phyloP scores from a whole-genome alignment of 2,797 vertebrate species.

The Ispidina lecontei region DNA sequence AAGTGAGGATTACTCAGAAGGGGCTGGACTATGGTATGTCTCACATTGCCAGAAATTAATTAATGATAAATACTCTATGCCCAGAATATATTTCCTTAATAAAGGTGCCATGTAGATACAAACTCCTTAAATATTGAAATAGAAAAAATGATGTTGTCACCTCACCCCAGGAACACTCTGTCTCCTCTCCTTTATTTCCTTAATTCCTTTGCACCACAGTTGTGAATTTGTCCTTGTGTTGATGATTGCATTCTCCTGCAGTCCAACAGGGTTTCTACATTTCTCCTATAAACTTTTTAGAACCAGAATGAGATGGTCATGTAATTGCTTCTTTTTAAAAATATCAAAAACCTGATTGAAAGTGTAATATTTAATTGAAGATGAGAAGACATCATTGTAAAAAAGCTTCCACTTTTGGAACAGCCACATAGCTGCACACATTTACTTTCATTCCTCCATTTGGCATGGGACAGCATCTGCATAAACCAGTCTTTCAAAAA shows the following conservation, averaged over 20 bases:
- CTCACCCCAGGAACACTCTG: neutral
- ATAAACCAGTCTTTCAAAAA: neutral
- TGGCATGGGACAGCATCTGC: neutral
- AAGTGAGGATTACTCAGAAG: conserved; percentile 70
- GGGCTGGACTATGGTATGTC: conserved; percentile 74
- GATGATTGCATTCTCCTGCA: neutral
- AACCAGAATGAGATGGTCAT: neutral
- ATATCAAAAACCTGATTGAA: neutral
- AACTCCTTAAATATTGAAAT: neutral
- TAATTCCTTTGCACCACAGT: neutral
- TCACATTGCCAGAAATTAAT: neutral
- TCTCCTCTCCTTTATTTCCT: neutral
- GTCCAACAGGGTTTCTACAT: neutral
- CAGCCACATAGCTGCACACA: rapidly evolving
- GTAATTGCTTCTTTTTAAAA: neutral
- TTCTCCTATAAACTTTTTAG: neutral
- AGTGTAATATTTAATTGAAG: neutral
- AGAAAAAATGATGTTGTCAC: neutral
- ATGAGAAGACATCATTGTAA: neutral
- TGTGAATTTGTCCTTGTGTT: neutral
- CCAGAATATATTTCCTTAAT: neutral
- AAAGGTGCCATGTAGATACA: neutral
- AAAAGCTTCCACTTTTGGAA: neutral
- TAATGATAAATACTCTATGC: neutral
- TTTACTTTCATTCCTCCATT: neutral